Conservation (phyloP, 2,888 invertebrate species). For the Chaetogeoica ovagalla region DNA sequence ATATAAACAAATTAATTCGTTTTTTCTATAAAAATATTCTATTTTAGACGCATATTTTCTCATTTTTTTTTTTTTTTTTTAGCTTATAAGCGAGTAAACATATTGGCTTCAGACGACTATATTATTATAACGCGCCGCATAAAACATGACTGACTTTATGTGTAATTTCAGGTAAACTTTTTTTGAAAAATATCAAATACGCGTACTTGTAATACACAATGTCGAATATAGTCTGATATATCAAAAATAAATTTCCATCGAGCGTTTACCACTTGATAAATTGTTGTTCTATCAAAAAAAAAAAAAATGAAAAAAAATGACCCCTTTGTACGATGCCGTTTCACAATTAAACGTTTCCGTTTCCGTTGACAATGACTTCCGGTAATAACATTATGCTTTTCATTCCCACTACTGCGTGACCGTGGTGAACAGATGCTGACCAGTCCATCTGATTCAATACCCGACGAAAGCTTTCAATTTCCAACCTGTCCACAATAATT, state of each 20-base stretch:
- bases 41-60: too few species aligned
- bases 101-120: too few species aligned
- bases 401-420: background rate
- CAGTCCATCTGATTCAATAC: background rate
- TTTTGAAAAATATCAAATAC: background rate
- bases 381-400: conserved; percentile 36
- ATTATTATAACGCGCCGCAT: background rate
- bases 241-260: conserved; percentile 11
- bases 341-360: conserved; percentile 39
- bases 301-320: background rate
- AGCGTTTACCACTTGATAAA: conserved; percentile 22
- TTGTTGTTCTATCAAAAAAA: conserved; percentile 14
- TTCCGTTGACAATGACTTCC: conserved; percentile 36
- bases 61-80: too few species aligned
- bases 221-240: background rate
- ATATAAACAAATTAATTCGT: too few species aligned
- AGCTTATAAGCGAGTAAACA: too few species aligned
- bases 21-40: too few species aligned
- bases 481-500: conserved; percentile 37
- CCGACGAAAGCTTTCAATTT: conserved; percentile 24
- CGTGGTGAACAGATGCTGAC: conserved; percentile 25
- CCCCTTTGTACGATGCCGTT: conserved; percentile 8
- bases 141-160: too few species aligned
- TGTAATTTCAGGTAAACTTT: background rate
- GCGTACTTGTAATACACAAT: background rate